These are phyloP conservation scores for Psilopogon haemacephalus DNA, from an alignment of 2,113 vertebrate species.

Conservation along the genomic window DNA sequence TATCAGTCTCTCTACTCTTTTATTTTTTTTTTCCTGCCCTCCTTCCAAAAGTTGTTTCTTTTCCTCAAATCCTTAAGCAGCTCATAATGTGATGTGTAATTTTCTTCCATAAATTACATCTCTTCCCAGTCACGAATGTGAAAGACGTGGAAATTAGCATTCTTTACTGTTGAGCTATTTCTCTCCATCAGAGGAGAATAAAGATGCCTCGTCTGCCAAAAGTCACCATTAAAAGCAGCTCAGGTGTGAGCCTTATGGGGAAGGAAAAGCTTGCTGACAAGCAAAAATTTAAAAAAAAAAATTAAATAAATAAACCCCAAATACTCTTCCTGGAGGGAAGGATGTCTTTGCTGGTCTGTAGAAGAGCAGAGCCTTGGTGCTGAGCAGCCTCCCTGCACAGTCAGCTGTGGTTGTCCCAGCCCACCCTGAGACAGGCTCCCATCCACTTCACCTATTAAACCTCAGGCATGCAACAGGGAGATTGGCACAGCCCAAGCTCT, in stretches of 20 bases:
- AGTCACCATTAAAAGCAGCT: background rate
- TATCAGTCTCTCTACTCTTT: background rate
- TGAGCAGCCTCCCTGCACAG: background rate
- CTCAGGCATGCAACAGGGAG: background rate
- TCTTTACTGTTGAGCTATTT: background rate
- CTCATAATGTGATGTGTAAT: background rate
- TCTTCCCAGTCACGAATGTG: background rate
- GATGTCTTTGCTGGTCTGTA: background rate
- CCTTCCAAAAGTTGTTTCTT: background rate
- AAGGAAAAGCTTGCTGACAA: background rate
- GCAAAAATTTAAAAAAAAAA: too few relatives aligned
- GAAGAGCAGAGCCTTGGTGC: background rate
- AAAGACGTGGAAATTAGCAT: conserved; percentile 15
- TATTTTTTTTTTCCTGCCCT: background rate
- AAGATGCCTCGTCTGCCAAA: background rate
- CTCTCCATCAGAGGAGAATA: background rate
- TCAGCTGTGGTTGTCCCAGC: background rate
- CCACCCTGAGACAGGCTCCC: background rate
- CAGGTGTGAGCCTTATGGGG: background rate
- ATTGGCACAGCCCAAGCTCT: background rate
- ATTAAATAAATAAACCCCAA: too few relatives aligned
- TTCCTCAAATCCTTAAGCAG: background rate
- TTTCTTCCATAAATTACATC: conserved; percentile 16
- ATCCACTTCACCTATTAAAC: accelerated
- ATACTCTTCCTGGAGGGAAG: background rate